Evolutionary conservation across 2,797 vertebrate genomes (phyloP).

Genomic region (Spatula clypeata): DNA sequence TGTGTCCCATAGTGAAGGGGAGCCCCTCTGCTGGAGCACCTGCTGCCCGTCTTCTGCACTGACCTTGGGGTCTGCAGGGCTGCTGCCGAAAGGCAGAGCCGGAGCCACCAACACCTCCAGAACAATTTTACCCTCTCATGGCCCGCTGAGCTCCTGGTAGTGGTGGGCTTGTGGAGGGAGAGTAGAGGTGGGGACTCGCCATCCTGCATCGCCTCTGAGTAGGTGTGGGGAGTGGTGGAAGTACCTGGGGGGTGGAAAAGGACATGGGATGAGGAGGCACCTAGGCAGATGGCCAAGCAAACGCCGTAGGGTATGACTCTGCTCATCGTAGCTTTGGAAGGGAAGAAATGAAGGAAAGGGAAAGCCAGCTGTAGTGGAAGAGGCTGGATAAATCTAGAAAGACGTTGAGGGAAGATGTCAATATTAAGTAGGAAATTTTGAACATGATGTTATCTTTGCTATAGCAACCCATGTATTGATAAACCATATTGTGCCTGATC

Average conservation of each 20-base stretch:
- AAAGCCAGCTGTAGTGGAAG: neutral
- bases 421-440: neutral
- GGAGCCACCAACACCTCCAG: accelerated
- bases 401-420: neutral
- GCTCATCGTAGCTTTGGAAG: neutral
- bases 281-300: accelerated
- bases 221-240: neutral
- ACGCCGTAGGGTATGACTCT: accelerated
- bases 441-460: neutral
- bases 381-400: neutral
- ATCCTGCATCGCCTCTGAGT: accelerated
- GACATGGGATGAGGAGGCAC: accelerated
- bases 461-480: neutral
- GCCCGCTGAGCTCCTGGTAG: accelerated
- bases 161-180: accelerated
- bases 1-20: too few species aligned
- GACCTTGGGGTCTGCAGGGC: too few species aligned
- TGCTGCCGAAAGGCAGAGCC: accelerated
- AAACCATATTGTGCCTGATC: neutral
- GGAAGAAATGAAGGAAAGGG: neutral
- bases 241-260: accelerated
- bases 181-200: accelerated
- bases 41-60: too few species aligned
- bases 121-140: neutral
- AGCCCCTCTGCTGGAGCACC: neutral